phyloP scores from a whole-genome alignment of 1,140 invertebrate genomes.

The Monochamus saltuarius region DNA sequence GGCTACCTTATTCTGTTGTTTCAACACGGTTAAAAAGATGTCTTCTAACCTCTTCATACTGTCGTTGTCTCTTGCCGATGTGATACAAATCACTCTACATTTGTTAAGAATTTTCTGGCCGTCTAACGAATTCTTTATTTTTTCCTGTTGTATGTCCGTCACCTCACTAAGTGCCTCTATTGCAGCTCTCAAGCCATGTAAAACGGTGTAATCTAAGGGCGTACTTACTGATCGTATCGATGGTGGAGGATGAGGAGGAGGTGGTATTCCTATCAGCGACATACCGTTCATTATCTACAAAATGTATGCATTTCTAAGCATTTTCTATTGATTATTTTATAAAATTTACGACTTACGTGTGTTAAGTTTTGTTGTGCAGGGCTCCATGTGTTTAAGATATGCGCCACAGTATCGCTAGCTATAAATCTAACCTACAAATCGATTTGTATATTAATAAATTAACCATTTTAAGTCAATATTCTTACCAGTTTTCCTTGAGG shows the following conservation, averaged over 20 bases:
- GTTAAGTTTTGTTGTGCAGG: slow-evolving; percentile 78
- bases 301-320: not conserved
- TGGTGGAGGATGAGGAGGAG: slow-evolving; percentile 44
- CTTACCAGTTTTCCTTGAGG: slow-evolving; percentile 81
- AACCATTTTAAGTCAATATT: slow-evolving; percentile 20
- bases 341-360: slow-evolving; percentile 61
- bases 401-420: slow-evolving; percentile 76
- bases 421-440: slow-evolving; percentile 75
- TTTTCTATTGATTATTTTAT: not conserved
- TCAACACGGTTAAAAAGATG: slow-evolving; percentile 75
- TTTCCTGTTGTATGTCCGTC: slow-evolving; percentile 66
- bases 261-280: slow-evolving; percentile 70
- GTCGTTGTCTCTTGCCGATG: slow-evolving; percentile 78
- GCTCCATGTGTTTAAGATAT: slow-evolving; percentile 81
- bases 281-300: slow-evolving; percentile 69
- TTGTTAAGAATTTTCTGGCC: slow-evolving; percentile 54
- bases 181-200: slow-evolving; percentile 83
- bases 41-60: slow-evolving; percentile 83
- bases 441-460: not conserved
- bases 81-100: slow-evolving; percentile 86
- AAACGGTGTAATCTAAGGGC: slow-evolving; percentile 68
- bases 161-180: slow-evolving; percentile 82
- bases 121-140: slow-evolving; percentile 28
- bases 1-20: slow-evolving; percentile 72
- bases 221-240: slow-evolving; percentile 51